Conservation (phyloP, 2,113 vertebrate genomes). For the Murina feae region DNA sequence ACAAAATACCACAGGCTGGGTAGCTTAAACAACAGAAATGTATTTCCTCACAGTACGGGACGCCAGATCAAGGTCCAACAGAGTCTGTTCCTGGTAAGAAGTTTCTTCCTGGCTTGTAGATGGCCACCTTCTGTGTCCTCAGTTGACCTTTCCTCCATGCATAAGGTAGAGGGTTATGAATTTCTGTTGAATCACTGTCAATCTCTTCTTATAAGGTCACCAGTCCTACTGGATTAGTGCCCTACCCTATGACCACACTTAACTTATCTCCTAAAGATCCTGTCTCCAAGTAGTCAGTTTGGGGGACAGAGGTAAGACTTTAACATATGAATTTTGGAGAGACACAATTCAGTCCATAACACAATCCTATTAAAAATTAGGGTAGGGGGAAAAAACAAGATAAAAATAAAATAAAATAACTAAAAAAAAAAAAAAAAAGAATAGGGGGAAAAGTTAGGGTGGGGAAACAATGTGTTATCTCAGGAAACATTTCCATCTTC, state of each 20-base stretch:
- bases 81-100: background rate
- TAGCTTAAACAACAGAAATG: background rate
- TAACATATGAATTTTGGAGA: background rate
- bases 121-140: background rate
- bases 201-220: background rate
- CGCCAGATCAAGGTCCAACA: background rate
- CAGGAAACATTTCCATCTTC: slow-evolving; percentile 1
- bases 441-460: background rate
- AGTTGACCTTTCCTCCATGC: background rate
- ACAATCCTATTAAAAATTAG: background rate
- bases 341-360: background rate
- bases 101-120: background rate
- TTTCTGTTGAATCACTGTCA: background rate
- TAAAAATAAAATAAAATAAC: no score
- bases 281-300: background rate
- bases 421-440: background rate
- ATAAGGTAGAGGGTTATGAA: background rate
- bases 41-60: background rate
- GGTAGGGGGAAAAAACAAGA: background rate
- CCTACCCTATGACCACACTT: background rate
- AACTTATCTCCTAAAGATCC: background rate
- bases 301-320: background rate
- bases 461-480: background rate
- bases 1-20: background rate
- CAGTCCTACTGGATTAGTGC: background rate